A percentile compares a stretch with the other conserved stretches of the same genome.
phyloP scores from a whole-genome alignment of 2,888 invertebrate genomes.

The Iselma pallidipennis region DNA sequence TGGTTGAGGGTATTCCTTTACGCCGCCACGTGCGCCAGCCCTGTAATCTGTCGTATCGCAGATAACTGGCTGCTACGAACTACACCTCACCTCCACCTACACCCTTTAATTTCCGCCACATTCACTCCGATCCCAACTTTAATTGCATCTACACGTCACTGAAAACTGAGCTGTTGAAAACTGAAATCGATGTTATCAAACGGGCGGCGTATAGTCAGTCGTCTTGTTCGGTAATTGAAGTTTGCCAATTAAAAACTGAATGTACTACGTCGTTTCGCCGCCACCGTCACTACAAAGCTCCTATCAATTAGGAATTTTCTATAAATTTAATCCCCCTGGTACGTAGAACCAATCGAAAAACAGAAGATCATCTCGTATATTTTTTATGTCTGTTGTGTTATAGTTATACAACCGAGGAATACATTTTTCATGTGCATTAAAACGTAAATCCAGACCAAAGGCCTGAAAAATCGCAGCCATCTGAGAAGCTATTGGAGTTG shows the following conservation, averaged over 20 bases:
- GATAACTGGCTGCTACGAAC: slow-evolving; percentile 44
- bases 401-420: slow-evolving; percentile 9
- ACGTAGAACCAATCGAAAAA: too few relatives aligned
- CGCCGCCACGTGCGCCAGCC: slow-evolving; percentile 37
- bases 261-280: slow-evolving; percentile 6
- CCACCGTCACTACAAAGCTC: too few relatives aligned
- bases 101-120: slow-evolving; percentile 49
- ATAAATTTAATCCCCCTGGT: too few relatives aligned
- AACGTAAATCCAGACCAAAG: slow-evolving; percentile 40
- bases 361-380: too few relatives aligned
- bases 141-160: slow-evolving; percentile 42
- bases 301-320: too few relatives aligned
- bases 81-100: slow-evolving; percentile 45
- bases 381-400: too few relatives aligned
- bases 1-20: slow-evolving; percentile 27
- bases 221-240: slow-evolving; percentile 16
- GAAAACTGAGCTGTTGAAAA: slow-evolving; percentile 44
- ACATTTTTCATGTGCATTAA: slow-evolving; percentile 36
- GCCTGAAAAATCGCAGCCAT: slow-evolving; percentile 44
- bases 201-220: too few relatives aligned
- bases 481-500: slow-evolving; percentile 45
- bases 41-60: slow-evolving; percentile 48
- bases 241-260: slow-evolving; percentile 23
- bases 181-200: slow-evolving; percentile 38
- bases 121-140: slow-evolving; percentile 44